A percentile compares a stretch with the other conserved stretches of the same genome.
Conservation (phyloP, 2,888 invertebrate genomes). For the Alentia gelatinosa region DNA sequence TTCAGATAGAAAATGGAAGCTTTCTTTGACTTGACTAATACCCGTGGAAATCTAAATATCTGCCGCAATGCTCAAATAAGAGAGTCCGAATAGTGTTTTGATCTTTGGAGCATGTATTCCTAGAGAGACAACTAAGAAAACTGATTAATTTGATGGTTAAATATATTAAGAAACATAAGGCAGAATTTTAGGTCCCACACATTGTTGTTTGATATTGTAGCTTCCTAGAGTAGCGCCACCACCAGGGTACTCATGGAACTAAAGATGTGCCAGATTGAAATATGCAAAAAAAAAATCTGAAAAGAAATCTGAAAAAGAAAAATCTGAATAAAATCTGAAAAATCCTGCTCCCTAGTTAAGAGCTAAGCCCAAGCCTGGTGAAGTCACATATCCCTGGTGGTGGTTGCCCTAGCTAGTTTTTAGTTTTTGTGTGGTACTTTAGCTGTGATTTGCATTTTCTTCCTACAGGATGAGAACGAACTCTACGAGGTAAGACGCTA, state of each 20-base stretch:
- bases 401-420: neutral
- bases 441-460: constrained; percentile 19
- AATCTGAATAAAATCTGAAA: no score
- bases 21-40: constrained; percentile 7
- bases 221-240: neutral
- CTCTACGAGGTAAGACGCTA: constrained; percentile 31
- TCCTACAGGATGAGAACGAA: constrained; percentile 52
- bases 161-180: neutral
- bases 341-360: no score
- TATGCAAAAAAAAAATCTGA: no score
- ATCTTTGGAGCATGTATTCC: no score
- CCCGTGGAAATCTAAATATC: neutral
- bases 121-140: no score
- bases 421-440: constrained; percentile 41
- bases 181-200: neutral
- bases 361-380: no score
- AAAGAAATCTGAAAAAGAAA: no score
- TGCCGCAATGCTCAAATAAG: no score
- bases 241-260: no score
- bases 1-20: neutral
- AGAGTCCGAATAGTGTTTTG: no score
- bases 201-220: constrained; percentile 21
- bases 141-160: no score
- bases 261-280: no score
- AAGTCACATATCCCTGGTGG: neutral